Evolutionary conservation across 2,113 vertebrate genomes (phyloP).

Genomic region (Takifugu bimaculatus): DNA sequence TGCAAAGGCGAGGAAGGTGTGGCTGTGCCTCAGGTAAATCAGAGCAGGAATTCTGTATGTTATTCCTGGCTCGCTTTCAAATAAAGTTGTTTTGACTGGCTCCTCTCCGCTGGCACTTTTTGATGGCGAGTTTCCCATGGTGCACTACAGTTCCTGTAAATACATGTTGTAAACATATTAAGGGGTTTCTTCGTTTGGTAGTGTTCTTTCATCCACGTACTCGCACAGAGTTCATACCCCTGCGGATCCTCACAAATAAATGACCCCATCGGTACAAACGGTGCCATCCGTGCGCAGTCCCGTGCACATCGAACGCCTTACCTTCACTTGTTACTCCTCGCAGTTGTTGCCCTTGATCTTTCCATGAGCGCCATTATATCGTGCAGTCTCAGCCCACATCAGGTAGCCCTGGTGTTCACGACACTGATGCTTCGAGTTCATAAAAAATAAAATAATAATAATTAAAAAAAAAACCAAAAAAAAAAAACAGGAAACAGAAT

Average conservation of each 20-base stretch:
- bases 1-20: constrained; percentile 85
- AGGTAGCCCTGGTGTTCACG: constrained; percentile 37
- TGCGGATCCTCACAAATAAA: constrained; percentile 29
- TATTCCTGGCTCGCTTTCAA: constrained; percentile 69
- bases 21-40: constrained; percentile 73
- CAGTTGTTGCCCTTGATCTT: constrained; percentile 17
- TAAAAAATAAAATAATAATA: constrained; percentile 13
- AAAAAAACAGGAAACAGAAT: constrained; percentile 4
- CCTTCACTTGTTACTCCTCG: constrained; percentile 50
- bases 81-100: constrained; percentile 75
- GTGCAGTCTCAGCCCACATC: constrained; percentile 29
- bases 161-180: constrained; percentile 6
- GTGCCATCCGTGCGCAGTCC: background rate
- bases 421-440: constrained; percentile 37
- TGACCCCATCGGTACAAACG: constrained; percentile 13
- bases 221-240: constrained; percentile 47
- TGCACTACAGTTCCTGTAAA: constrained; percentile 45
- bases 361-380: constrained; percentile 25
- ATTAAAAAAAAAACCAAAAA: constrained; percentile 16
- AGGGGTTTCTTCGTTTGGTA: background rate
- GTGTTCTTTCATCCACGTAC: constrained; percentile 19
- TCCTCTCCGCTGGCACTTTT: constrained; percentile 48
- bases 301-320: constrained; percentile 20
- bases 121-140: constrained; percentile 63
- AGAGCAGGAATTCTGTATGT: constrained; percentile 90